Evolutionary conservation across 2,797 vertebrate species (phyloP).

Genomic region (Thalassophryne amazonica): DNA sequence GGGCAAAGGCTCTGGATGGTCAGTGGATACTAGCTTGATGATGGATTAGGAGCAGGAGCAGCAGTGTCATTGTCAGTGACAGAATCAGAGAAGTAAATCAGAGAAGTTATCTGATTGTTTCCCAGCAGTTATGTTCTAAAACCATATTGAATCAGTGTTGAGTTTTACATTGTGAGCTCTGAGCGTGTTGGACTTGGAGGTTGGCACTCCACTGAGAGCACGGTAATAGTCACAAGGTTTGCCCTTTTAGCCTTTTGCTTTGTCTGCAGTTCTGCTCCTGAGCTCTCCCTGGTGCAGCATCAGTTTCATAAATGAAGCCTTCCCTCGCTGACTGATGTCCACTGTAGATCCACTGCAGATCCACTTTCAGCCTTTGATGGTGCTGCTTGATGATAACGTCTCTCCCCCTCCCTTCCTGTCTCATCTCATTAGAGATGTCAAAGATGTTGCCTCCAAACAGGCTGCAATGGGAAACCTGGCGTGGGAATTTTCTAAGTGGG

Average conservation of each 20-base stretch:
- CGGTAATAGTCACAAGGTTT: not conserved
- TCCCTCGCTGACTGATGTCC: not conserved
- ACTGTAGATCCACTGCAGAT: not conserved
- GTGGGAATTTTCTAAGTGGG: slow-evolving; percentile 11
- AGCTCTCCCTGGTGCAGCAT: no score
- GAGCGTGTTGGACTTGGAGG: no score
- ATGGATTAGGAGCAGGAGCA: no score
- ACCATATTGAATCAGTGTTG: no score
- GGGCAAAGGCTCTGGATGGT: no score
- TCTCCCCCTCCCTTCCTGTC: not conserved
- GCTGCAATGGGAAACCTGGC: not conserved
- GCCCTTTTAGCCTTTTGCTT: not conserved
- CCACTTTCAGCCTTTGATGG: not conserved
- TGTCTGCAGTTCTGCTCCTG: not conserved
- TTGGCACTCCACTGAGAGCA: no score
- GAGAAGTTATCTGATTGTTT: no score
- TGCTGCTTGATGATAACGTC: not conserved
- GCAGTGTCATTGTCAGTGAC: no score
- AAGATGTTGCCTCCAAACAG: not conserved
- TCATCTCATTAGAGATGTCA: not conserved
- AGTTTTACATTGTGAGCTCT: no score
- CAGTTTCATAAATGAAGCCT: not conserved
- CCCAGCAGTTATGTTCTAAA: no score
- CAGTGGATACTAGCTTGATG: no score
- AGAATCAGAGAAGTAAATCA: no score